Evolutionary conservation across 2,888 invertebrate species (phyloP), one percentile per base, ranked within the genome.

Genomic region (Lepidocyrtinus sp.): DNA sequence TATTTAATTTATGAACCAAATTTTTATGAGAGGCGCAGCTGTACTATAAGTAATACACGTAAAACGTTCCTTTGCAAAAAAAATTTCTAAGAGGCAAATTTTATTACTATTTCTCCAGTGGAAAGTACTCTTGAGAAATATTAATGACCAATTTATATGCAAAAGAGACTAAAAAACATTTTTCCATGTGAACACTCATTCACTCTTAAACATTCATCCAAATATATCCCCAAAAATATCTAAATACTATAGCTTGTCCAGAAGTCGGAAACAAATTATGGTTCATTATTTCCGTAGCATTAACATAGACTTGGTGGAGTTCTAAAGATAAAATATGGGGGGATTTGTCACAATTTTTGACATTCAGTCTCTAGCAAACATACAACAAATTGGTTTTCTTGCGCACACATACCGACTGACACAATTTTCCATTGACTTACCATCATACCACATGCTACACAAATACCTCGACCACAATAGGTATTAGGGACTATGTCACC

Each of bases 401-500:
- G n/a, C n/a, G n/a, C n/a, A n/a, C n/a, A n/a, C n/a, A 5, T 12
- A 36, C 12, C 36, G 36, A 36, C 36, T 36, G 36, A 36, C 36
- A 36, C 36, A 12, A 36, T 36, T 36, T 36, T 5, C 12, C 12
- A 7, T 36, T 71, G 63, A 92, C 95, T 95, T 94, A 99, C 99
- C 97, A 99, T 98, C 90, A 99, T 98, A 89, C 99, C 99, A 88
- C 98, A 98, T 90, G 96, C 96, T 89, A 99, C 98, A 89, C 99
- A 98, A 90, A 99, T 98, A 89, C 97, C 97, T 90, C 99, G 93
- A 89, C 99, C 99, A 92, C 99, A 99, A 92, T 99, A 99, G 87
- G 99, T 99, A 92, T 99, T 99, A 90, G 99, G 99, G 90, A 99
- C 99, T 90, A 98, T 97, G 91, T 98, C 99, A 89, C 99, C 99